Conservation (phyloP, 1,140 invertebrate species). For the Neodiprion virginianus region DNA sequence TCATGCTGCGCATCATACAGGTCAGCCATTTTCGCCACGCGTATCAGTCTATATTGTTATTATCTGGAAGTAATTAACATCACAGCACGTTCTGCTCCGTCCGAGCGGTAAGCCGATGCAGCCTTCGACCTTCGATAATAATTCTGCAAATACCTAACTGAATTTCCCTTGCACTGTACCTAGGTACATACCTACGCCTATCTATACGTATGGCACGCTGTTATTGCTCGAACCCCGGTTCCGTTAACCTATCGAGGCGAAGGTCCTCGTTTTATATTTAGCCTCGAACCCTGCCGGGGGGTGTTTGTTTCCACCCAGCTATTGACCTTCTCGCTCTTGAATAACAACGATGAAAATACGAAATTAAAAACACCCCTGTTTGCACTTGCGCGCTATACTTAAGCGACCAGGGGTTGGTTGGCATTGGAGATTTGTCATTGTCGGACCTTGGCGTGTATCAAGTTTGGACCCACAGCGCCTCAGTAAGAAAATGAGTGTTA, state of each 20-base stretch:
- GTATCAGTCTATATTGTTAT: neutral
- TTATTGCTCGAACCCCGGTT: neutral
- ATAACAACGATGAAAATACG: neutral
- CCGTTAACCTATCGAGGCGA: neutral
- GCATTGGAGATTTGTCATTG: too few relatives aligned
- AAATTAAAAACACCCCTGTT: constrained; percentile 3
- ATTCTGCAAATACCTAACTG: neutral
- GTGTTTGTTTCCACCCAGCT: neutral
- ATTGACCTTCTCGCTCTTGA: neutral
- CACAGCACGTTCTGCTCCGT: too few relatives aligned
- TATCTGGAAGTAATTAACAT: too few relatives aligned
- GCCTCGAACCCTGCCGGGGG: neutral
- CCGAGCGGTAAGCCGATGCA: too few relatives aligned
- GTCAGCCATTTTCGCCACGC: constrained; percentile 62
- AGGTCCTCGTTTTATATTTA: neutral
- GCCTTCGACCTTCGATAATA: neutral
- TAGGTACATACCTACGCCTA: neutral
- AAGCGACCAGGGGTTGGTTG: too few relatives aligned
- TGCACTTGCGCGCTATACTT: neutral
- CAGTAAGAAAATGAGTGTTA: too few relatives aligned
- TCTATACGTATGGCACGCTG: neutral
- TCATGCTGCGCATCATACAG: constrained; percentile 91
- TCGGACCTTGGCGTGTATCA: too few relatives aligned
- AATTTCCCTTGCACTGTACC: neutral
- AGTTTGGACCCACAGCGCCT: too few relatives aligned